Base-by-base conservation (phyloP, 2,888 invertebrate genomes). In the Perizoma flavofasciatum region DNA sequence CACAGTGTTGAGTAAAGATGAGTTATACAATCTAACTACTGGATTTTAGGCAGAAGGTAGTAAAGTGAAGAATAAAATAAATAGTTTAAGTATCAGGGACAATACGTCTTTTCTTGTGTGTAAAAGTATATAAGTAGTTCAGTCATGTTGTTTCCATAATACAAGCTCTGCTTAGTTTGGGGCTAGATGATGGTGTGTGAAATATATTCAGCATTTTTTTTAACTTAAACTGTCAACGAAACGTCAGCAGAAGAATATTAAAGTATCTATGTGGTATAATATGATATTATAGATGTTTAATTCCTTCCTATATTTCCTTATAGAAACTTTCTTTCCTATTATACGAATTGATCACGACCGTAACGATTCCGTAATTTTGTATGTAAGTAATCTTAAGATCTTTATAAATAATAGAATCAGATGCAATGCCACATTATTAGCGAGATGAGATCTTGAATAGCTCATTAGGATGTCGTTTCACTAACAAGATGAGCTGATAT, bases 281-380 rank as follows among this genome's bases (percentile, higher is more conserved):
- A n/a, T n/a, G n/a, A n/a, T n/a, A n/a, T n/a, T 6, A 37, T 34
- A 34, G 46, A 32, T 32, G 34, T 45, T 10, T 46, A 51, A 46
- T 47, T n/a, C 72, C 73, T 78, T 77, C 78, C 75, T 69, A 69
- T 45, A 64, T 75, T 74, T 52, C 54, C 44, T 37, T 55, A 52
- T 45, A 34, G 46, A 43, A 50, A 61, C 61, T 61, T 61, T 69
- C 69, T 47, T 50, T 69, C 66, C 70, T 71, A 72, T 71, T 64
- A 71, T 68, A 69, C 58, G 61, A 66, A 78, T 72, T 68, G 69
- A 59, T 67, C 68, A 71, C 72, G 74, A 68, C 67, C 73, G 70
- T 81, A 78, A 79, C 75, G 73, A 82, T 83, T 79, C 77, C 64
- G 77, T 84, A 79, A 83, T 85, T 82, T 79, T 74, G 77, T 76